These are phyloP conservation scores for Coilia nasus DNA, from an alignment of 2,797 vertebrate genomes.

Conservation along the genomic window DNA sequence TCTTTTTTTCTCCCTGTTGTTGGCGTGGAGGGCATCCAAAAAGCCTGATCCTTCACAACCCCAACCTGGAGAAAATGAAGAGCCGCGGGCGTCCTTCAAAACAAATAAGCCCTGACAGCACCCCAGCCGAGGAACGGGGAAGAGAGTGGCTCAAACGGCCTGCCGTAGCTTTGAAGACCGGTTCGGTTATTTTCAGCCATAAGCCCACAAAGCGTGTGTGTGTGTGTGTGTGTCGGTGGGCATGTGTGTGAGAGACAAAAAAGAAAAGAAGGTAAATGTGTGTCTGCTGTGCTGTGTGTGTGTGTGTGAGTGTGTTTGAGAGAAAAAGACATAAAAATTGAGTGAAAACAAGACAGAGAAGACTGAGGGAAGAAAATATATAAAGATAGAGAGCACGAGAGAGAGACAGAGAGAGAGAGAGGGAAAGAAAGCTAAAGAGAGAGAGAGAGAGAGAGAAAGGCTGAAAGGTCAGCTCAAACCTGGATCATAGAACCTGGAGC, in stretches of 20 bases:
- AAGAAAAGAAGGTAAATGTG: no score
- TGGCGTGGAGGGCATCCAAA: constrained; percentile 54
- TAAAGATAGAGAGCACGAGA: constrained; percentile 15
- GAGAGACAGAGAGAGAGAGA: background rate
- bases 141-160: constrained; percentile 75
- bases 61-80: constrained; percentile 65
- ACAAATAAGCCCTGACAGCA: constrained; percentile 66
- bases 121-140: constrained; percentile 56
- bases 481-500: constrained; percentile 64
- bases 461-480: constrained; percentile 74
- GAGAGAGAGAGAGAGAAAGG: constrained; percentile 46
- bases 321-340: no score
- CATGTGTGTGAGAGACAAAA: no score
- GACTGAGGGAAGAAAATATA: no score
- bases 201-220: constrained; percentile 27
- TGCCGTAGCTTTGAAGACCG: constrained; percentile 70
- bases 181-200: constrained; percentile 71
- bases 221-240: background rate
- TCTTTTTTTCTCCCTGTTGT: background rate
- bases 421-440: background rate
- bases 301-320: no score
- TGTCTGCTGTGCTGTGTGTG: no score
- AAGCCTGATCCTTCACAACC: constrained; percentile 67
- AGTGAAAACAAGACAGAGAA: constrained; percentile 7
- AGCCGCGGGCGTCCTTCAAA: constrained; percentile 58